A percentile compares a stretch with the other conserved stretches of the same genome.
These are phyloP conservation scores for Ptyas mucosa DNA, from an alignment of 2,113 vertebrate species.

Conservation along the genomic window DNA sequence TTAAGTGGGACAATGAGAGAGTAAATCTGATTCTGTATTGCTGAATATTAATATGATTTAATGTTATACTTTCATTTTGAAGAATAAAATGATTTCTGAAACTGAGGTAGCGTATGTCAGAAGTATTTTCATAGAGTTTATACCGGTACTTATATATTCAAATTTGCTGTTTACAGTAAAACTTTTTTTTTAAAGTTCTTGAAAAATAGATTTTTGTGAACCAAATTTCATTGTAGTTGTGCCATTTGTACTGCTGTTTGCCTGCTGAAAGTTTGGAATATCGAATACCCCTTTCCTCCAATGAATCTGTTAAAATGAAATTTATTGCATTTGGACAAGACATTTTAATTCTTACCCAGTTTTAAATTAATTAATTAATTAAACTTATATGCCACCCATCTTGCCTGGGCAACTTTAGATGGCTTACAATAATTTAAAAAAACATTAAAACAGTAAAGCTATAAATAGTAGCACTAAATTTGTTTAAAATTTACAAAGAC, in stretches of 20 bases:
- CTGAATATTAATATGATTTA: background rate
- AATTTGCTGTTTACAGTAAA: background rate
- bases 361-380: background rate
- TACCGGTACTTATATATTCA: background rate
- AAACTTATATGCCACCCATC: background rate
- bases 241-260: background rate
- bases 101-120: background rate
- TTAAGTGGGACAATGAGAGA: background rate
- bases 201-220: background rate
- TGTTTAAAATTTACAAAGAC: background rate
- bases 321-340: background rate
- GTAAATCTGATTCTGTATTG: constrained; percentile 1
- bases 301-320: background rate
- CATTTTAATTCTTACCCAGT: background rate
- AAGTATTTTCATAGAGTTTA: background rate
- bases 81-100: background rate
- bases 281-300: background rate
- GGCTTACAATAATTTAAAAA: background rate
- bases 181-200: background rate
- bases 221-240: background rate
- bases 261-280: background rate
- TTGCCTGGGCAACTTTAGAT: background rate
- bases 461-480: background rate
- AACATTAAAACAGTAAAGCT: background rate
- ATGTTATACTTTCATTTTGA: background rate